These are phyloP conservation scores for Zophobas atratus DNA, from an alignment of 1,140 invertebrate species.

Conservation along the genomic window DNA sequence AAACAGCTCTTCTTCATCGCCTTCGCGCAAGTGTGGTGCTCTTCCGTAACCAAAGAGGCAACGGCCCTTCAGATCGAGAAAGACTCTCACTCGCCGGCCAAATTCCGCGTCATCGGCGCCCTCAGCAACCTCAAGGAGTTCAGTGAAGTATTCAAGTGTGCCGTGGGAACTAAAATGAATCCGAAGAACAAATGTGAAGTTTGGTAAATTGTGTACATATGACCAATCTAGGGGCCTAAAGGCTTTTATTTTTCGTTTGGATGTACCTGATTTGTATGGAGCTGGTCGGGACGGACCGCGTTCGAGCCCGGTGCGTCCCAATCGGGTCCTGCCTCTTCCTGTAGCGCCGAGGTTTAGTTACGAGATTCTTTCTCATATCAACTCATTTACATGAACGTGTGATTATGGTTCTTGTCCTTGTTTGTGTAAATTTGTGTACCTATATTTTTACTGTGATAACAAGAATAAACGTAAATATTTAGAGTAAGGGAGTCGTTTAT, in stretches of 20 bases:
- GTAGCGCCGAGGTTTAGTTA: constrained; percentile 21
- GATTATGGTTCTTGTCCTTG: constrained; percentile 44
- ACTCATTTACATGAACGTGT: constrained; percentile 51
- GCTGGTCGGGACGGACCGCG: too few relatives aligned
- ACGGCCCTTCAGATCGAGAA: constrained; percentile 86
- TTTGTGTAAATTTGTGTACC: constrained; percentile 47
- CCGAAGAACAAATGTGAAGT: constrained; percentile 92
- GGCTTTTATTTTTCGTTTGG: constrained; percentile 11
- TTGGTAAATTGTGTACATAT: constrained; percentile 78
- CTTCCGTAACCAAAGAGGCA: constrained; percentile 84
- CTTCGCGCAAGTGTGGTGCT: constrained; percentile 95
- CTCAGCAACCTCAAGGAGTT: constrained; percentile 93
- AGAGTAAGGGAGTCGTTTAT: constrained; percentile 7
- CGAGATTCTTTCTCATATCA: constrained; percentile 20
- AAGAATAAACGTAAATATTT: constrained; percentile 56
- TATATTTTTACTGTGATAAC: constrained; percentile 59
- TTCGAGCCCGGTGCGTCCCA: too few relatives aligned
- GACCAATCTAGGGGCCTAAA: constrained; percentile 7
- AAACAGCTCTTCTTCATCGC: constrained; percentile 94
- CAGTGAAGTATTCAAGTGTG: constrained; percentile 89
- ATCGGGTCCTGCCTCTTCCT: neutral
- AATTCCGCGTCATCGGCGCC: constrained; percentile 90
- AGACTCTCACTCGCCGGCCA: constrained; percentile 86
- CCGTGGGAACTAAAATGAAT: constrained; percentile 87
- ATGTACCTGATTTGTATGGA: neutral